Percentiles rank a stretch among this genome's conserved stretches.
phyloP scores from a whole-genome alignment of 2,888 invertebrate genomes.

The Eupeodes luniger region DNA sequence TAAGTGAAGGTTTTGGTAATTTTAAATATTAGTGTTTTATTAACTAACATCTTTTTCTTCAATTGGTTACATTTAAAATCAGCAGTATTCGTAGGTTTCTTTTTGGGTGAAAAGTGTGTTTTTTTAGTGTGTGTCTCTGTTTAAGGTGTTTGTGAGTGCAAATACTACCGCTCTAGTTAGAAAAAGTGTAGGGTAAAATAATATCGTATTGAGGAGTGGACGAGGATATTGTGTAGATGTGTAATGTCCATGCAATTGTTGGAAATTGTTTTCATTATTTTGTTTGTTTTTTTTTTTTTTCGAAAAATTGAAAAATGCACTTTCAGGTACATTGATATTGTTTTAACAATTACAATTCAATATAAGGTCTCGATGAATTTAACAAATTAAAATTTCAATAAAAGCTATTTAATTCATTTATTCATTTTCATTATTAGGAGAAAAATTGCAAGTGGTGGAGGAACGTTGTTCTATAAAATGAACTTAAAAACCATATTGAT shows the following conservation, averaged over 20 bases:
- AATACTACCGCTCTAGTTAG: slow-evolving; percentile 29
- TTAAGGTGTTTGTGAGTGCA: slow-evolving; percentile 43
- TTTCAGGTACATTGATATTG: slow-evolving; percentile 70
- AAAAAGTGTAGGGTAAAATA: slow-evolving; percentile 15
- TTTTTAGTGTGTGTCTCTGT: neutral
- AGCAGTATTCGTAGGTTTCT: slow-evolving; percentile 48
- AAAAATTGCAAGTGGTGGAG: slow-evolving; percentile 66
- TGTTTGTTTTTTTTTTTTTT: slow-evolving; percentile 21
- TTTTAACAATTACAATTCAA: slow-evolving; percentile 53
- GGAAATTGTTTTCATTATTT: slow-evolving; percentile 1
- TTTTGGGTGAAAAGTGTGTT: slow-evolving; percentile 10
- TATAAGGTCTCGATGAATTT: slow-evolving; percentile 40
- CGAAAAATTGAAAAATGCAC: slow-evolving; percentile 70
- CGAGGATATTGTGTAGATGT: slow-evolving; percentile 31
- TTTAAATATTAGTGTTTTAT: slow-evolving; percentile 13
- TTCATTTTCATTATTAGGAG: slow-evolving; percentile 35
- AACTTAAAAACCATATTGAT: slow-evolving; percentile 53
- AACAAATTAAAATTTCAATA: slow-evolving; percentile 33
- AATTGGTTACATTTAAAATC: slow-evolving; percentile 24
- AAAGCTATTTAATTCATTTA: slow-evolving; percentile 51
- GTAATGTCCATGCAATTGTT: slow-evolving; percentile 10
- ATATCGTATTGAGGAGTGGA: slow-evolving; percentile 25
- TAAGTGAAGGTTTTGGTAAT: slow-evolving; percentile 54
- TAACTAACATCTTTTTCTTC: neutral
- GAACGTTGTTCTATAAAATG: slow-evolving; percentile 66